Conservation (phyloP, 2,113 vertebrate genomes). For the Campylorhamphus procurvoides region DNA sequence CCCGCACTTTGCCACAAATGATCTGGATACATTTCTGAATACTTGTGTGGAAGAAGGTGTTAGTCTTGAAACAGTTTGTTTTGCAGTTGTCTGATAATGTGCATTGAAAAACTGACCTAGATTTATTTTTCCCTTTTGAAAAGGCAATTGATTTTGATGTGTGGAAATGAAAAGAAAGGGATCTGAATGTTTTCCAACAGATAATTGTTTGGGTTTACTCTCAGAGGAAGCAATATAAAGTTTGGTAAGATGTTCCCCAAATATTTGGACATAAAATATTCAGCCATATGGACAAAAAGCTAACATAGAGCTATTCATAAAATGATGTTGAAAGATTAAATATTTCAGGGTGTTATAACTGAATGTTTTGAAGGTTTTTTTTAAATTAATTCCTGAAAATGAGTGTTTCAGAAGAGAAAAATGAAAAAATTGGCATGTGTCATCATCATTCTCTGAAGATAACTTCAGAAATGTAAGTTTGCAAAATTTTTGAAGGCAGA, state of each 20-base stretch:
- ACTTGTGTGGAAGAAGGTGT: not conserved
- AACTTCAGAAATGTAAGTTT: not conserved
- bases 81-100: not conserved
- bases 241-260: not conserved
- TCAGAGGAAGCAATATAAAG: not conserved
- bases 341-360: not conserved
- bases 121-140: not conserved
- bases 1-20: not conserved
- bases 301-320: not conserved
- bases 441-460: not conserved
- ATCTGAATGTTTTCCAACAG: not conserved
- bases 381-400: conserved; percentile 15
- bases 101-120: not conserved
- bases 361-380: not conserved
- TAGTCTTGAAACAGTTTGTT: not conserved
- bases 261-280: not conserved
- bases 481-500: not conserved
- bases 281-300: not conserved
- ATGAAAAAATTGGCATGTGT: not conserved
- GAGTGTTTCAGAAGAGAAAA: not conserved
- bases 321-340: not conserved
- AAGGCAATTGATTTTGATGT: not conserved
- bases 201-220: not conserved
- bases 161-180: not conserved
- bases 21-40: not conserved